phyloP scores from a whole-genome alignment of 2,888 invertebrate species.

The Drosophila prolongata region DNA sequence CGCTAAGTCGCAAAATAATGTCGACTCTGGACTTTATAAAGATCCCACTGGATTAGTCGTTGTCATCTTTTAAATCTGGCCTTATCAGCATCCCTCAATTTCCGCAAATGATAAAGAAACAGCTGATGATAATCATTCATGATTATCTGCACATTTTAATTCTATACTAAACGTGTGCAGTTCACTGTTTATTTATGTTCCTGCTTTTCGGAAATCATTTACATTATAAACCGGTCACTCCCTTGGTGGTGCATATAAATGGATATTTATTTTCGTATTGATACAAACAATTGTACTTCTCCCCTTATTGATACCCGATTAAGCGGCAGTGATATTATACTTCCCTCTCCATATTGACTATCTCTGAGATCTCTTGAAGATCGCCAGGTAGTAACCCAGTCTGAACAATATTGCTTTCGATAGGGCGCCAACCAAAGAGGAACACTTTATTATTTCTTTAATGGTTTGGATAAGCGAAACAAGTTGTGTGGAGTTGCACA shows the following conservation, averaged over 20 bases:
- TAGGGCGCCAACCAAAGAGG: conserved; percentile 2
- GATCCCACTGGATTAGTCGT: not conserved
- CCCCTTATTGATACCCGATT: no score
- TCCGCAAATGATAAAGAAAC: not conserved
- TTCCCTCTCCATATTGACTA: no score
- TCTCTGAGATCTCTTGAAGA: no score
- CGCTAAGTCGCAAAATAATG: not conserved
- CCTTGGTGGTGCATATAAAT: no score
- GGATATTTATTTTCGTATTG: no score
- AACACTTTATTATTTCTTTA: not conserved
- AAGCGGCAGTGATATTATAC: no score
- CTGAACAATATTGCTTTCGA: not conserved
- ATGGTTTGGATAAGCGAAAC: conserved; percentile 12
- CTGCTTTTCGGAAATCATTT: not conserved
- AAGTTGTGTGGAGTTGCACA: conserved; percentile 6
- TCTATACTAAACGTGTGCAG: no score
- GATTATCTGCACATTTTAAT: not conserved
- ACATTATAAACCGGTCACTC: not conserved
- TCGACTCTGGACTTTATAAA: not conserved
- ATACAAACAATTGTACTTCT: no score
- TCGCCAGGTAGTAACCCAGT: not conserved
- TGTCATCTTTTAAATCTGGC: not conserved
- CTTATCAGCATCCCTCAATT: not conserved
- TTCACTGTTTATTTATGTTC: not conserved
- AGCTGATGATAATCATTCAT: not conserved